Conservation (phyloP, 2,888 invertebrate genomes). For the Caenorhabditis sp. region DNA sequence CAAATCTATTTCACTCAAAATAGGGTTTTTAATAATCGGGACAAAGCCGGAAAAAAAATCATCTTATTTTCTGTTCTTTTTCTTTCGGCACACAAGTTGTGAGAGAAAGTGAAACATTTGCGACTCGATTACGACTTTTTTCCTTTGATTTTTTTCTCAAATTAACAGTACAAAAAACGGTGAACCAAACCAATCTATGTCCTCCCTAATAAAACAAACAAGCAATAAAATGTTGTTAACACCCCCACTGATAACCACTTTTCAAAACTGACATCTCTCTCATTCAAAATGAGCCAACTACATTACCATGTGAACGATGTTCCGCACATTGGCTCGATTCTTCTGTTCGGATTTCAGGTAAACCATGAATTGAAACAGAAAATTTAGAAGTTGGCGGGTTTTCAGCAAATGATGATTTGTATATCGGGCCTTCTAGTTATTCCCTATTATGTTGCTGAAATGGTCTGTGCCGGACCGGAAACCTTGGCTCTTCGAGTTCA, state of each 20-base stretch:
- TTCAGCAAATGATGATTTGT: constrained; percentile 63
- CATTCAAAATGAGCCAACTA: not conserved
- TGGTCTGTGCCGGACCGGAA: constrained; percentile 58
- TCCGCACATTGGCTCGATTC: constrained; percentile 20
- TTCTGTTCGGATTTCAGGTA: constrained; percentile 27
- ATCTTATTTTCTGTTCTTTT: no score
- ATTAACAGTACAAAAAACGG: no score
- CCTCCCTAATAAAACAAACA: not conserved
- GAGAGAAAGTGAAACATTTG: no score
- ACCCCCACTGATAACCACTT: not conserved
- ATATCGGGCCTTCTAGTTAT: constrained; percentile 60
- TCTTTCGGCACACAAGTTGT: no score
- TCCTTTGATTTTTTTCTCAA: no score
- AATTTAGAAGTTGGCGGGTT: not conserved
- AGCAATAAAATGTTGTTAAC: not conserved
- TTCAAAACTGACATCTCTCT: not conserved
- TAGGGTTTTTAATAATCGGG: no score
- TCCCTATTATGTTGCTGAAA: constrained; percentile 58
- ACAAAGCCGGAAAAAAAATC: no score
- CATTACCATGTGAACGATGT: constrained; percentile 27
- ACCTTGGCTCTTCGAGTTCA: constrained; percentile 55
- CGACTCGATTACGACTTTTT: no score
- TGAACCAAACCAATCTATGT: not conserved
- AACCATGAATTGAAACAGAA: not conserved
- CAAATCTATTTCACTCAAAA: no score